phyloP scores from a whole-genome alignment of 2,113 vertebrate genomes.

The Varanus komodoensis region DNA sequence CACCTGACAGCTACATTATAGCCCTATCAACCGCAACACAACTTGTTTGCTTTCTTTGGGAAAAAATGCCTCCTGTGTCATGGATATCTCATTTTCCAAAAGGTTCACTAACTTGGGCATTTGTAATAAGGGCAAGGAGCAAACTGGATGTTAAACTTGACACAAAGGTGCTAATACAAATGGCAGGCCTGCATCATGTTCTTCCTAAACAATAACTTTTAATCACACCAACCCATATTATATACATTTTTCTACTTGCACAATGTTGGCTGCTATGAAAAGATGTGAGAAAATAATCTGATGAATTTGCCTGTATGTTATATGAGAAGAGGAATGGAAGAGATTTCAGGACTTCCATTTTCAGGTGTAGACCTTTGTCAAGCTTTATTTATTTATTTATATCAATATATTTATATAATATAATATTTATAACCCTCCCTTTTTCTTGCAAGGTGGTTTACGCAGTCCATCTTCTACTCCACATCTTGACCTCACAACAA shows the following conservation, averaged over 20 bases:
- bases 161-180: neutral
- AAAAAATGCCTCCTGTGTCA: fast-evolving
- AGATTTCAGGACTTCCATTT: neutral
- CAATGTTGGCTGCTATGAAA: neutral
- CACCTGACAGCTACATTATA: neutral
- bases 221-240: neutral
- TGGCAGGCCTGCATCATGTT: neutral
- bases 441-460: too few species aligned
- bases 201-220: neutral
- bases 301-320: neutral
- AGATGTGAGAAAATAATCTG: too few species aligned
- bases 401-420: too few species aligned
- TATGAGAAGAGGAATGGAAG: neutral
- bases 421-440: too few species aligned
- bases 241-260: neutral
- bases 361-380: neutral
- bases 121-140: neutral
- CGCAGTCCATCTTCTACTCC: too few species aligned
- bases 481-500: too few species aligned
- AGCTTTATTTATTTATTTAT: too few species aligned
- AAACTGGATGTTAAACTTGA: neutral
- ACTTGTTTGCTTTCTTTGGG: neutral
- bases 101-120: neutral
- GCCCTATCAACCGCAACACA: neutral
- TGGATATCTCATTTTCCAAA: neutral